Conservation (phyloP, 2,113 vertebrate species). For the Pipa parva region DNA sequence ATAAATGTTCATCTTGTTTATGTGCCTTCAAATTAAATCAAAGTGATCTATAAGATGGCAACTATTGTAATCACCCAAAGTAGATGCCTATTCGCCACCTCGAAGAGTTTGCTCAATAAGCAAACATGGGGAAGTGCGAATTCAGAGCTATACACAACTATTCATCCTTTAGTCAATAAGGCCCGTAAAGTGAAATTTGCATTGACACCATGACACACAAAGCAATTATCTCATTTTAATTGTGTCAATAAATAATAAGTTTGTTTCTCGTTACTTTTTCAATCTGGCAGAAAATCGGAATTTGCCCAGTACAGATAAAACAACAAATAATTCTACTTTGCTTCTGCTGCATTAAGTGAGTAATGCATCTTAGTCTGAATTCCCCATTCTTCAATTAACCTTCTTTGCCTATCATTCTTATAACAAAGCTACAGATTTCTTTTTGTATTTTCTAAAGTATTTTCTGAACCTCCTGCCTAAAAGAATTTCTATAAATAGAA, state of each 20-base stretch:
- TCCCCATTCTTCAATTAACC: neutral
- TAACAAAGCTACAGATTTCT: neutral
- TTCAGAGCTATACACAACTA: no score
- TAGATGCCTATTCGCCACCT: no score
- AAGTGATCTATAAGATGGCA: no score
- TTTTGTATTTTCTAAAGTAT: no score
- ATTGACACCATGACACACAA: neutral
- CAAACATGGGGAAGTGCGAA: no score
- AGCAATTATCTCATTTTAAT: neutral
- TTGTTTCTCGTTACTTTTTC: neutral
- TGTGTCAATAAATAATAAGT: constrained; percentile 1
- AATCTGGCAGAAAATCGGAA: neutral
- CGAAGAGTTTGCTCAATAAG: no score
- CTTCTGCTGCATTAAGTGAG: neutral
- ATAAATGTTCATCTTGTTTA: no score
- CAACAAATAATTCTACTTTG: neutral
- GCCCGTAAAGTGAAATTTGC: neutral
- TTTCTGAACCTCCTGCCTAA: neutral
- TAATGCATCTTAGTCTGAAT: neutral
- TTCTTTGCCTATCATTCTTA: neutral
- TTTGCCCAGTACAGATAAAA: neutral
- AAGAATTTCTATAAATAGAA: neutral
- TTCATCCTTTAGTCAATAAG: neutral
- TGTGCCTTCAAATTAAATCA: no score
- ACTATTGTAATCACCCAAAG: no score